Conservation (phyloP, 2,797 vertebrate genomes). For the Syngnathus acus region DNA sequence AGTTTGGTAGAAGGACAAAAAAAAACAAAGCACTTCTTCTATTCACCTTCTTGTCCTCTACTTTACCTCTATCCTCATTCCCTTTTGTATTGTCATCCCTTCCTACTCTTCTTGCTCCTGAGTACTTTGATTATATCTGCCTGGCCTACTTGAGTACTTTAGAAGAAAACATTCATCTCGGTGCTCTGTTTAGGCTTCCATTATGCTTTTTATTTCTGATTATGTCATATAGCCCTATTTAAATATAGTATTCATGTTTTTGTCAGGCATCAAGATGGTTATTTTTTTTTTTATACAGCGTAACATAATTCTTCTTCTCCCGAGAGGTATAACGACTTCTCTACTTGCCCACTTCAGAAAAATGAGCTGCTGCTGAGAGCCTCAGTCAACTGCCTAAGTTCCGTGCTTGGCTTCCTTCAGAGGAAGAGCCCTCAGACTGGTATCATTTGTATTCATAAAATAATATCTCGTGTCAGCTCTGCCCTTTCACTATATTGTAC, state of each 20-base stretch:
- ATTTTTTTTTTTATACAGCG: background rate
- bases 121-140: slow-evolving; percentile 23
- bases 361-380: slow-evolving; percentile 77
- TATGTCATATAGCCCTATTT: slow-evolving; percentile 6
- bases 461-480: background rate
- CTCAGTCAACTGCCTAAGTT: slow-evolving; percentile 78
- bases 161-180: slow-evolving; percentile 38
- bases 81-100: background rate
- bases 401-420: slow-evolving; percentile 78
- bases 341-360: slow-evolving; percentile 66
- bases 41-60: slow-evolving; percentile 3
- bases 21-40: background rate
- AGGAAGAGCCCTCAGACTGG: slow-evolving; percentile 71
- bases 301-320: background rate
- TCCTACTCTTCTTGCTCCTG: slow-evolving; percentile 18
- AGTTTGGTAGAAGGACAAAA: slow-evolving; percentile 1
- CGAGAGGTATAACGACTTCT: background rate
- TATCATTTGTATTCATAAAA: slow-evolving; percentile 43
- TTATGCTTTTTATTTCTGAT: slow-evolving; percentile 31
- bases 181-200: slow-evolving; percentile 23
- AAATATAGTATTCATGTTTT: slow-evolving; percentile 1
- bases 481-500: background rate
- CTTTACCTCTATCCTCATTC: slow-evolving; percentile 3
- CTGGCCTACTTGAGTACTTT: slow-evolving; percentile 61
- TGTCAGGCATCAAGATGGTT: background rate